Conservation (phyloP, 2,113 vertebrate species). For the Muscicapa adusta region DNA sequence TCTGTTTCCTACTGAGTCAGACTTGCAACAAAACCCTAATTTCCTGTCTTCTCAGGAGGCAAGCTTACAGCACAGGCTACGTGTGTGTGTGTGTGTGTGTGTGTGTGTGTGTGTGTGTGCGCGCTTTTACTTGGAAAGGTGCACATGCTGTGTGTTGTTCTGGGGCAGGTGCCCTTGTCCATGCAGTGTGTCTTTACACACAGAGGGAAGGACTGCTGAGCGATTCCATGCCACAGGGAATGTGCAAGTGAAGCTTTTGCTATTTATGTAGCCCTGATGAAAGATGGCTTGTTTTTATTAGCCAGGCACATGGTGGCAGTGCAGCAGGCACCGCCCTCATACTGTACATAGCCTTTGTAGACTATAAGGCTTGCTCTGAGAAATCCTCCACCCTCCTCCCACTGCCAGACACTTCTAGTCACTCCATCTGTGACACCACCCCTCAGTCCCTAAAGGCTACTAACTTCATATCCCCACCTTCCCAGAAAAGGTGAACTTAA, state of each 20-base stretch:
- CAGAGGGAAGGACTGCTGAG: not conserved
- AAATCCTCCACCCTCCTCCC: not conserved
- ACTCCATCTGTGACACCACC: not conserved
- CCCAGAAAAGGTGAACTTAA: not conserved
- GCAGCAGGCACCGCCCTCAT: accelerated
- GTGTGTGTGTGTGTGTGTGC: not conserved
- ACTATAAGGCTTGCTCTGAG: not conserved
- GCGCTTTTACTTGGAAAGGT: not conserved
- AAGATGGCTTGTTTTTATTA: not conserved
- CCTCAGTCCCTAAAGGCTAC: not conserved
- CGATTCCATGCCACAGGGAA: not conserved
- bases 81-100: accelerated
- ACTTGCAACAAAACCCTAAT: not conserved
- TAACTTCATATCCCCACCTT: not conserved
- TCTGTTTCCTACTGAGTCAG: not conserved
- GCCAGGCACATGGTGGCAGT: not conserved
- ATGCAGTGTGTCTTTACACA: not conserved
- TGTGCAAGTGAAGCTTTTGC: not conserved
- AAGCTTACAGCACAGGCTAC: not conserved
- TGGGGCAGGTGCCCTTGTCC: not conserved
- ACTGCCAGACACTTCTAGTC: not conserved
- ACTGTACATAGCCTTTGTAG: not conserved
- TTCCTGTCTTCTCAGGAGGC: not conserved
- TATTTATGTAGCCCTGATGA: not conserved
- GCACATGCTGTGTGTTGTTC: not conserved